Evolutionary conservation across 2,113 vertebrate genomes (phyloP), one percentile per base, ranked within the genome.

Genomic region (Xiphophorus maculatus): DNA sequence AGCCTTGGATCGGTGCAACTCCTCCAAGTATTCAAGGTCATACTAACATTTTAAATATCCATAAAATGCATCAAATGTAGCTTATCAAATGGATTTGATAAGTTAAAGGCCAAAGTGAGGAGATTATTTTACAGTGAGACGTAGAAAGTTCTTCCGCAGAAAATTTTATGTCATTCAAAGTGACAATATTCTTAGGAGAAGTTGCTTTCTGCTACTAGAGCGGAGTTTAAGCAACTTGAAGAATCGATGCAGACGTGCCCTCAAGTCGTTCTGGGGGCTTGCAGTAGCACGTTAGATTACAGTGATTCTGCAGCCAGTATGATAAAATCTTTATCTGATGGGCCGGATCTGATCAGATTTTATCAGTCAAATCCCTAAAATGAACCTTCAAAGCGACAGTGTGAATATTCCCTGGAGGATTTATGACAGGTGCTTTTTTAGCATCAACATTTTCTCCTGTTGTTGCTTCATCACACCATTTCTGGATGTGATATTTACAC

Each of bases 401-500:
- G 22, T 54, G 22, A 25, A 54, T 54, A 25, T 30, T 29, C 8
- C 19, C 44, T 69, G 67, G 67, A 30, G 42, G 13, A 51, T 25
- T 13, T 29, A 51, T 30, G 67, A 5, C 4, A 37, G 10, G 9
- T 65, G 19, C 32, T 37, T 42, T 42, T 27, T 12, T 13, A 42
- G 37, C 25, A 0, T 42, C 37, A 17, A 17, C 6, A 9, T 32
- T 19, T 63, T 22, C 6, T 19, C 5, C 51, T 10, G 10, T 10
- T 9, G 51, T 58, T 58, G 6, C 25, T n/a, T 58, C 25, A 3
- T 58, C 51, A n/a, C 51, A 58, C 25, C 17, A n/a, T 58, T 58
- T 69, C 69, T 77, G 33, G 44, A 85, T 80, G 77, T 37, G 42
- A 40, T 58, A 86, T 80, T 60, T 69, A 74, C 65, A 75, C 82